These are phyloP conservation scores for Busseola fusca DNA, from an alignment of 2,888 invertebrate species.

Conservation along the genomic window DNA sequence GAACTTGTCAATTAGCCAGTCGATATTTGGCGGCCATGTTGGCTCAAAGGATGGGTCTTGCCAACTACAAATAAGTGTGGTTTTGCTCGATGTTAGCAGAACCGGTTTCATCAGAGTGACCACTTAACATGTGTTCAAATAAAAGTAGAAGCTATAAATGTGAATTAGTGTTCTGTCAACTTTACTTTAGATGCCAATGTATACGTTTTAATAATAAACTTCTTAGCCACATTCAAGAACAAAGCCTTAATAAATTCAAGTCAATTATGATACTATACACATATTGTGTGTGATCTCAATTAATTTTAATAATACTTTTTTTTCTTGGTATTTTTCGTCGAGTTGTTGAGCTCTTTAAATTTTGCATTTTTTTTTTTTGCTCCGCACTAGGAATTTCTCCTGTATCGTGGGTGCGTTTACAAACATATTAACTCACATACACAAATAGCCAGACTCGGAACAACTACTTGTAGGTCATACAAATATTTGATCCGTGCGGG, in stretches of 20 bases:
- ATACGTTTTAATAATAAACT: neutral
- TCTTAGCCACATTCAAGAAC: neutral
- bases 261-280: neutral
- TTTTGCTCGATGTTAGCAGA: slow-evolving; percentile 51
- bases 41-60: slow-evolving; percentile 38
- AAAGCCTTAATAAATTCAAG: neutral
- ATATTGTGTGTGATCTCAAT: no score
- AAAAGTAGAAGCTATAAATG: slow-evolving; percentile 40
- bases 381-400: no score
- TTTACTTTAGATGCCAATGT: neutral
- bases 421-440: no score
- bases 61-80: slow-evolving; percentile 51
- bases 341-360: no score
- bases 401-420: no score
- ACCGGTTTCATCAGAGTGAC: slow-evolving; percentile 59
- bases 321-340: neutral
- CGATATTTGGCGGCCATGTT: slow-evolving; percentile 40
- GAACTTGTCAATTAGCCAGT: slow-evolving; percentile 39
- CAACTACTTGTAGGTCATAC: no score
- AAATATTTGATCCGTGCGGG: no score
- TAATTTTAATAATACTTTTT: neutral
- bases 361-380: no score
- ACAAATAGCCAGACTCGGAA: no score
- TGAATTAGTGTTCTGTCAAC: slow-evolving; percentile 22
- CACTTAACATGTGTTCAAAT: slow-evolving; percentile 53